Evolutionary conservation across 2,888 invertebrate genomes (phyloP), one percentile per base, ranked within the genome.

Genomic region (Cetonia aurata): DNA sequence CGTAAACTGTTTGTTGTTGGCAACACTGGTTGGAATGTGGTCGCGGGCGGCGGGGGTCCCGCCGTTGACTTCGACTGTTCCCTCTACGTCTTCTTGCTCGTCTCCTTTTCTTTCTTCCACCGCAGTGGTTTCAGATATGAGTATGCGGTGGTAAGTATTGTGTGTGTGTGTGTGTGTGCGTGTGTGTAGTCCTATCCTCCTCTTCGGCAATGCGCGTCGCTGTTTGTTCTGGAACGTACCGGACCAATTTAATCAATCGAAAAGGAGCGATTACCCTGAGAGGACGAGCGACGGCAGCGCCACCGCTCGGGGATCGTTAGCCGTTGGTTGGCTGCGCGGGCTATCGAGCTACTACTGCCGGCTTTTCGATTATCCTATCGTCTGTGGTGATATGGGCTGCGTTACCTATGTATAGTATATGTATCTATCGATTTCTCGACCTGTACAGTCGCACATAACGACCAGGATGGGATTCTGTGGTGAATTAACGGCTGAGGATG

Each of bases 11-110:
- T 81, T 81, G 81, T 83, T 82, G 80, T 79, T 82, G 83, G 83
- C 83, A 83, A 83, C 83, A 81, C 83, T 82, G 83, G 80, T 82
- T 80, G 83, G 83, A 84, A 84, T 84, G 86, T 84, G 85, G 82
- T 84, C 84, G 84, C 81, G 84, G 85, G 85, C 85, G 85, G 85
- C 83, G 85, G 85, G 85, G 86, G 86, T 86, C 84, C 83, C 56
- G 50, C 53, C 57, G 83, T 83, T 84, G 84, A 83, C 84, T 84
- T 84, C 84, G 84, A 85, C 84, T 84, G 69, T 69, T 68, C 86
- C 77, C 78, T 79, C 78, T 78, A 80, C 78, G 33, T 55, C 55
- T 9, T 57, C 57, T 57, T 57, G 15, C 31, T 33, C 31, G 10
- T 55, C 37, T 37, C n/a, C 55, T 6, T 33, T 55, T 57, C 42